Conservation (phyloP, 2,888 invertebrate genomes). For the Stenoptilia bipunctidactyla region DNA sequence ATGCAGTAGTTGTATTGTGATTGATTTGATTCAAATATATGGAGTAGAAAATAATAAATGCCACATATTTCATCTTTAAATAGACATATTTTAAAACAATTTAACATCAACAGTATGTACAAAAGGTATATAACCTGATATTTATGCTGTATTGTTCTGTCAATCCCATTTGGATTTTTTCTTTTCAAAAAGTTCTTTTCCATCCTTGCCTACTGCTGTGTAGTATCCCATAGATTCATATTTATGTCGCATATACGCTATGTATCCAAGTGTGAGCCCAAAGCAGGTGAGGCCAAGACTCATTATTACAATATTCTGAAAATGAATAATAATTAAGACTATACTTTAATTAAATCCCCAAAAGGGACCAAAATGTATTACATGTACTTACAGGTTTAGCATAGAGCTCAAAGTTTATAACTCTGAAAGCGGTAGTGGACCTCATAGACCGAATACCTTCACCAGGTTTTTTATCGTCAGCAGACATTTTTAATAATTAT, state of each 20-base stretch:
- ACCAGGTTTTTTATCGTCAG: constrained; percentile 68
- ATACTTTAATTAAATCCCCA: background rate
- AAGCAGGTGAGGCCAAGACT: constrained; percentile 82
- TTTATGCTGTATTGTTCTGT: constrained; percentile 9
- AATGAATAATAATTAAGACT: background rate
- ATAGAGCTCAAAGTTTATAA: constrained; percentile 91
- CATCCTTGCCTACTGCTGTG: constrained; percentile 82
- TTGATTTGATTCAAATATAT: too few species aligned
- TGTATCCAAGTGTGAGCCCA: constrained; percentile 81
- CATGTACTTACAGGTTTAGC: constrained; percentile 80
- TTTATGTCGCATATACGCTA: constrained; percentile 87
- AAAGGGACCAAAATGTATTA: background rate
- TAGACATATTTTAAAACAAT: too few species aligned
- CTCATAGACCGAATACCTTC: constrained; percentile 82
- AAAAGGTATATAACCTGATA: too few species aligned
- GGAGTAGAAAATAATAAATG: too few species aligned
- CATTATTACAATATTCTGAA: constrained; percentile 90
- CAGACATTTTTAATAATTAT: constrained; percentile 25
- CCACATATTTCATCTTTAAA: too few species aligned
- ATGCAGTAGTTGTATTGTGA: too few species aligned
- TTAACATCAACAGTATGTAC: too few species aligned
- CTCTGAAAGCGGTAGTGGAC: constrained; percentile 82
- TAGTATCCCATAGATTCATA: constrained; percentile 86
- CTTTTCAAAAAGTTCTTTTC: constrained; percentile 79
- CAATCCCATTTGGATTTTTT: constrained; percentile 85